These are phyloP conservation scores for Hydrotaea cyrtoneurina DNA, from an alignment of 2,888 invertebrate species.

Conservation along the genomic window DNA sequence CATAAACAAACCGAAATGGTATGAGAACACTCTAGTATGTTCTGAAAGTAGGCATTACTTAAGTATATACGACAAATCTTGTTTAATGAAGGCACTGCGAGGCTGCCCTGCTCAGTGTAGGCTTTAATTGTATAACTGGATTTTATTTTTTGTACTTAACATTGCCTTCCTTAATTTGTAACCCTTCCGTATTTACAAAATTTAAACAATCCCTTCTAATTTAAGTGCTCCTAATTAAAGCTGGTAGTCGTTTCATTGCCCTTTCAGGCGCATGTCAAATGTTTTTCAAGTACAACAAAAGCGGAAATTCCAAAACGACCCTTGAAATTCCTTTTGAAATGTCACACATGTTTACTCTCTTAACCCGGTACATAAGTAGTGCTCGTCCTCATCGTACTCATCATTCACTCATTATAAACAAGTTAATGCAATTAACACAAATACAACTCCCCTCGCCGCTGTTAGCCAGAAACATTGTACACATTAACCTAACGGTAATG, in stretches of 20 bases:
- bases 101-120: too few relatives aligned
- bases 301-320: not conserved
- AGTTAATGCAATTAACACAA: constrained; percentile 12
- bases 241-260: not conserved
- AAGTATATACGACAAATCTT: too few relatives aligned
- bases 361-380: not conserved
- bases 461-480: not conserved
- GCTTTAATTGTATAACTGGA: too few relatives aligned
- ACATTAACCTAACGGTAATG: not conserved
- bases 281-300: not conserved
- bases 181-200: too few relatives aligned
- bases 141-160: too few relatives aligned
- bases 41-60: too few relatives aligned
- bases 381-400: not conserved
- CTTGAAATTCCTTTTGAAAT: not conserved
- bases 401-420: not conserved
- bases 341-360: constrained; percentile 8
- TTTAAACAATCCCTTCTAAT: too few relatives aligned
- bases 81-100: too few relatives aligned
- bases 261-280: not conserved
- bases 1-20: too few relatives aligned
- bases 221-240: not conserved
- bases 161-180: too few relatives aligned
- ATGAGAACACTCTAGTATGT: too few relatives aligned
- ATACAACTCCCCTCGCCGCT: not conserved